A percentile compares a stretch with the other conserved stretches of the same genome.
These are phyloP conservation scores for Phrynocephalus forsythii DNA, from an alignment of 2,797 vertebrate species.

Conservation along the genomic window DNA sequence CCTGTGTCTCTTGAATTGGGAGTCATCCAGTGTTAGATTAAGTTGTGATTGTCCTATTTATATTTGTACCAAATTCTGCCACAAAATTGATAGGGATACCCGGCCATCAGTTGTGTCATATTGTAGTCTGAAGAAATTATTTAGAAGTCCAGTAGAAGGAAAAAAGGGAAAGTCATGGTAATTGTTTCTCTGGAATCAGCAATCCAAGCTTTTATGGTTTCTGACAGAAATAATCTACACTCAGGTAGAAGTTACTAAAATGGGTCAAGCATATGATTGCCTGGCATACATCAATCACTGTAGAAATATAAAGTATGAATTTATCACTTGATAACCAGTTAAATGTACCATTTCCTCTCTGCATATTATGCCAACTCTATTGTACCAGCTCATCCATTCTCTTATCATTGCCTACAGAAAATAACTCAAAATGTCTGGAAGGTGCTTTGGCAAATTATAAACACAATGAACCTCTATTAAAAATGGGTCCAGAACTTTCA, in stretches of 20 bases:
- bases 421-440: slow-evolving; percentile 27
- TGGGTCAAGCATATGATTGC: slow-evolving; percentile 20
- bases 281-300: not conserved
- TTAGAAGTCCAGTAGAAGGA: not conserved
- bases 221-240: slow-evolving; percentile 35
- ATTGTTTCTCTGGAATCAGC: slow-evolving; percentile 19
- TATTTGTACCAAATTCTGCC: not conserved
- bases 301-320: not conserved
- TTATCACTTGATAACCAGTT: not conserved
- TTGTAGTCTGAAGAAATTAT: slow-evolving; percentile 1
- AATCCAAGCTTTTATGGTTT: slow-evolving; percentile 31
- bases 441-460: slow-evolving; percentile 5
- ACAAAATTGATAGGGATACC: not conserved
- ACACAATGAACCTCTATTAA: not conserved
- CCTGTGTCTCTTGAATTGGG: too few species aligned
- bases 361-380: slow-evolving; percentile 24
- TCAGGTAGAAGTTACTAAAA: slow-evolving; percentile 34
- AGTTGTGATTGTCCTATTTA: not conserved
- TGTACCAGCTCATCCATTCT: slow-evolving; percentile 10
- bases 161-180: not conserved
- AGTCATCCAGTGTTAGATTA: not conserved
- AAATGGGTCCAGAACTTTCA: slow-evolving; percentile 14
- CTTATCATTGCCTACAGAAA: not conserved
- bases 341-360: slow-evolving; percentile 16
- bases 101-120: not conserved